Conservation (phyloP, 1,140 invertebrate genomes). For the Cepaea nemoralis region DNA sequence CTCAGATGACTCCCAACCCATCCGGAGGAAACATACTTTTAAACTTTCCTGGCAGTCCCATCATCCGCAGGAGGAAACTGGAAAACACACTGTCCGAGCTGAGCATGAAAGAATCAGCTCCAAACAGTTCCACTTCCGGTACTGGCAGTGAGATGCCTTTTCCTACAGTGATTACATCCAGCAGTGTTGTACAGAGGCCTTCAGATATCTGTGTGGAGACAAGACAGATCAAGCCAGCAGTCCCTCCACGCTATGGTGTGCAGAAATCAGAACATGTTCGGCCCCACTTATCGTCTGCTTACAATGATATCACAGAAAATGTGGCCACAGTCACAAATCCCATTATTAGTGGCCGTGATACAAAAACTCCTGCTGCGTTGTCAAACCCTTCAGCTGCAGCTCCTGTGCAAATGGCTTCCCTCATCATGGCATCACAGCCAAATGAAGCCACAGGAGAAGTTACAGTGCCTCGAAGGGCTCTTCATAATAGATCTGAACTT, state of each 20-base stretch:
- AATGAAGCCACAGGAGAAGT: background rate
- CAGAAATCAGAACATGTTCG: constrained; percentile 1
- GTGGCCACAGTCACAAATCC: constrained; percentile 20
- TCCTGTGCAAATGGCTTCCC: background rate
- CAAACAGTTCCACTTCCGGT: background rate
- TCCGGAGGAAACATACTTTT: background rate
- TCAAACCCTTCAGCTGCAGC: background rate
- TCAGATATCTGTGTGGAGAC: background rate
- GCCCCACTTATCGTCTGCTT: background rate
- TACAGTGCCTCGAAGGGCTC: background rate
- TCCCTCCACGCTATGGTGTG: background rate
- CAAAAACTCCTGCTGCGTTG: background rate
- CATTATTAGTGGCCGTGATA: constrained; percentile 4
- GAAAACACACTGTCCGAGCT: background rate
- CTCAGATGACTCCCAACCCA: constrained; percentile 1
- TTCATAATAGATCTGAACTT: background rate
- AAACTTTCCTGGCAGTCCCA: constrained; percentile 16
- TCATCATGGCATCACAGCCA: background rate
- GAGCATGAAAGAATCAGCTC: background rate
- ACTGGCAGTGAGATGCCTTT: background rate
- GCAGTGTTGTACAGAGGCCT: background rate
- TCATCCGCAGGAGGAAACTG: constrained; percentile 16
- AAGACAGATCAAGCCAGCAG: background rate
- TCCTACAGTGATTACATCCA: constrained; percentile 20
- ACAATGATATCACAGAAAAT: constrained; percentile 19